Conservation (phyloP, 2,888 invertebrate genomes). For the Fragum sueziense region DNA sequence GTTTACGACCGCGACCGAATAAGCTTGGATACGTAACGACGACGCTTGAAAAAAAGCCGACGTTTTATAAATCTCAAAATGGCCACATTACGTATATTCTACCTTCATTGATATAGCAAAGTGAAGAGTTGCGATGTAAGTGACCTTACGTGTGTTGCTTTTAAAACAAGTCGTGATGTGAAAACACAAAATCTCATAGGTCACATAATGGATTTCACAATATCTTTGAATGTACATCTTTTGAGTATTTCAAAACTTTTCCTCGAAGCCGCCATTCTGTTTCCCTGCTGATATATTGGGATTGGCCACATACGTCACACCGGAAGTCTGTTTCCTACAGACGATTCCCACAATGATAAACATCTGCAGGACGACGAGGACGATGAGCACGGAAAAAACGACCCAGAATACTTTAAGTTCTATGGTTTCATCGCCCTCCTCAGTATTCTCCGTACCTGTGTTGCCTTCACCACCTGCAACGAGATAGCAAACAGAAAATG, state of each 20-base stretch:
- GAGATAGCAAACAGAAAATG: too few relatives aligned
- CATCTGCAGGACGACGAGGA: constrained; percentile 3
- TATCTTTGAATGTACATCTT: not conserved
- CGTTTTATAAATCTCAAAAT: too few relatives aligned
- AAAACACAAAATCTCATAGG: too few relatives aligned
- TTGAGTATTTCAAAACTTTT: not conserved
- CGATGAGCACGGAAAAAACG: constrained; percentile 10
- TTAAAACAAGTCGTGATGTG: too few relatives aligned
- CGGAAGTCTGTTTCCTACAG: constrained; percentile 9
- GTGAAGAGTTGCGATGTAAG: too few relatives aligned
- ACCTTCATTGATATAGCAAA: too few relatives aligned
- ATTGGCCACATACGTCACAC: not conserved
- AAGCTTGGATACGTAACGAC: too few relatives aligned
- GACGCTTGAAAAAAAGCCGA: too few relatives aligned
- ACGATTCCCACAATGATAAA: constrained; percentile 8
- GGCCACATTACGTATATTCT: too few relatives aligned
- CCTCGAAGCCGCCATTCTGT: constrained; percentile 4
- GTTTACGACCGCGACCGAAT: too few relatives aligned
- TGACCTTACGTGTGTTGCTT: too few relatives aligned
- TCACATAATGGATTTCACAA: too few relatives aligned
- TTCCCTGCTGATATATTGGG: not conserved
- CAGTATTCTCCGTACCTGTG: not conserved
- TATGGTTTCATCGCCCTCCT: constrained; percentile 2
- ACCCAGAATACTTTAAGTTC: constrained; percentile 10
- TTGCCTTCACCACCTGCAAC: not conserved